Percentiles rank a stretch among this genome's conserved stretches.
Evolutionary conservation across 2,797 vertebrate genomes (phyloP).

Genomic region (Danio aesculapii): DNA sequence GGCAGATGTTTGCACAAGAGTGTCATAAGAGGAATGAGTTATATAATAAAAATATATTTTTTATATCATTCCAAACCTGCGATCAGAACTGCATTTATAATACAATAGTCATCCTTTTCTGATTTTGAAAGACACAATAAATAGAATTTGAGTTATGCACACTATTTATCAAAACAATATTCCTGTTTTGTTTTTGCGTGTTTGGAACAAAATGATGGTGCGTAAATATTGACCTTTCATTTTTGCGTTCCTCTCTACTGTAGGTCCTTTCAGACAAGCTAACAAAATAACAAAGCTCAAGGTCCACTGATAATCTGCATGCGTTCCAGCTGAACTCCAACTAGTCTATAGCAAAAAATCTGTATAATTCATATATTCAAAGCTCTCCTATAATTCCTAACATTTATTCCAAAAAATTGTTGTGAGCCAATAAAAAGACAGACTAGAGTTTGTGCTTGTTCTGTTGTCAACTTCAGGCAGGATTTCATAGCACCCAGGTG

Average conservation of each 20-base stretch:
- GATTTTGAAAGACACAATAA: background rate
- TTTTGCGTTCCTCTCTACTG: background rate
- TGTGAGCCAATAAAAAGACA: constrained; percentile 10
- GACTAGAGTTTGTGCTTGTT: constrained; percentile 16
- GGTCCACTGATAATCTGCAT: constrained; percentile 47
- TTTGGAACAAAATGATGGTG: background rate
- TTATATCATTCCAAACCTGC: background rate
- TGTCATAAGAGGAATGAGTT: background rate
- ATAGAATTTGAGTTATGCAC: background rate
- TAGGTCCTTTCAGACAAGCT: constrained; percentile 29
- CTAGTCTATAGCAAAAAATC: constrained; percentile 33
- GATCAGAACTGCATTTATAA: background rate
- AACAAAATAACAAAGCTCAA: constrained; percentile 39
- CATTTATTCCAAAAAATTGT: constrained; percentile 32
- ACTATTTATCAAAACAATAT: background rate
- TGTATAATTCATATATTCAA: constrained; percentile 43
- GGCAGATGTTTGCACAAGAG: background rate
- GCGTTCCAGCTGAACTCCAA: constrained; percentile 51
- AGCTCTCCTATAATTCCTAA: constrained; percentile 31
- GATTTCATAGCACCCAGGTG: constrained; percentile 22
- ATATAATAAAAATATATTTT: too few relatives aligned
- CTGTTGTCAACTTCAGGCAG: constrained; percentile 25
- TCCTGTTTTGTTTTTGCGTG: background rate
- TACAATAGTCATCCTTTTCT: background rate
- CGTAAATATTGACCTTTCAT: constrained; percentile 6